phyloP scores from a whole-genome alignment of 2,888 invertebrate species.

The Lapara coniferarum region DNA sequence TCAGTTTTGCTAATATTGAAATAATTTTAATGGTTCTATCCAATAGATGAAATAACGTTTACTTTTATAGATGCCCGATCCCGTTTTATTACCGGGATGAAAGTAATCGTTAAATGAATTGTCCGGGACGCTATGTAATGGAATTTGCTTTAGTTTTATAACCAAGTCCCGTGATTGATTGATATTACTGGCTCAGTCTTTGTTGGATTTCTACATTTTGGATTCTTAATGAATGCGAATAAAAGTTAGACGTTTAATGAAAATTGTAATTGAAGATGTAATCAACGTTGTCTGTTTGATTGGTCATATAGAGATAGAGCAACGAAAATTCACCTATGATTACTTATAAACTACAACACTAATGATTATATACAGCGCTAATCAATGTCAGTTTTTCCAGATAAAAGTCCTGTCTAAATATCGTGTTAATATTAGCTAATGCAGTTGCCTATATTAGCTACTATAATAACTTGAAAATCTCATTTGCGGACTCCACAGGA shows the following conservation, averaged over 20 bases:
- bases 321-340: no score
- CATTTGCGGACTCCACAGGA: no score
- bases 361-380: no score
- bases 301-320: no score
- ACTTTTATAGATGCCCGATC: conserved; percentile 20
- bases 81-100: conserved; percentile 31
- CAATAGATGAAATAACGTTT: conserved; percentile 1
- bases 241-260: background rate
- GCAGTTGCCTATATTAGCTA: no score
- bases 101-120: conserved; percentile 37
- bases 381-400: no score
- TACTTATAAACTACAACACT: no score
- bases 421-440: no score
- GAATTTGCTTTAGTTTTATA: conserved; percentile 34
- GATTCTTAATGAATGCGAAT: background rate
- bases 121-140: conserved; percentile 34
- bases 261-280: no score
- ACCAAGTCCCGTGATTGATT: conserved; percentile 26
- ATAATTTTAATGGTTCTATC: conserved; percentile 16
- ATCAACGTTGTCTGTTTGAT: no score
- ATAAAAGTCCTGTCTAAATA: no score
- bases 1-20: conserved; percentile 9
- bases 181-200: conserved; percentile 9
- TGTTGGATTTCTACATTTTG: background rate
- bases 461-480: no score